These are phyloP conservation scores for Cephus spinipes DNA, from an alignment of 2,888 invertebrate species.

Conservation along the genomic window DNA sequence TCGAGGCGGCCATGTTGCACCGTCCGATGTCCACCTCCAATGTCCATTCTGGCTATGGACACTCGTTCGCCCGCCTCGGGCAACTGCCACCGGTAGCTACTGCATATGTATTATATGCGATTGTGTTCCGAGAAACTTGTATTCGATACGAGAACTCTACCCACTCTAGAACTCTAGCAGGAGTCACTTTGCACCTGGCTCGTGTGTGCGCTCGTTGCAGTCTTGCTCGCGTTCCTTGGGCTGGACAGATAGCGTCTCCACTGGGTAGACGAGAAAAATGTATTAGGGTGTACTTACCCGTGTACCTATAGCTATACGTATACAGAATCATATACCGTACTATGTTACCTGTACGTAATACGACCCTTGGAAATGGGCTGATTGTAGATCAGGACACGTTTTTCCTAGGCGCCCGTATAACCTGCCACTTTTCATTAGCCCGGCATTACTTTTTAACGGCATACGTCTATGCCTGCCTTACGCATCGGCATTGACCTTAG, in stretches of 20 bases:
- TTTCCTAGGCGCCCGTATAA: background rate
- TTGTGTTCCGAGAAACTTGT: slow-evolving; percentile 64
- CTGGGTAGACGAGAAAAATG: background rate
- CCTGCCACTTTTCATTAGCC: background rate
- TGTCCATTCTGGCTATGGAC: slow-evolving; percentile 50
- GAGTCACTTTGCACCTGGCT: slow-evolving; percentile 61
- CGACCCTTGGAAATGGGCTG: background rate
- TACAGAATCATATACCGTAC: background rate
- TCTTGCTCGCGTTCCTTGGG: slow-evolving; percentile 39
- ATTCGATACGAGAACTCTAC: slow-evolving; percentile 42
- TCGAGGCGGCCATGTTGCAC: slow-evolving; percentile 61
- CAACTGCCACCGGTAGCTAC: slow-evolving; percentile 48
- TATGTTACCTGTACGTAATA: background rate
- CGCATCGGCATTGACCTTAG: slow-evolving; percentile 51
- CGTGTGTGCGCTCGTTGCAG: slow-evolving; percentile 31
- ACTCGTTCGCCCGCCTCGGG: slow-evolving; percentile 48
- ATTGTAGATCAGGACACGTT: background rate
- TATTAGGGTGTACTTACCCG: background rate
- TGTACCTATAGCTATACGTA: background rate
- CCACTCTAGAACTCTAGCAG: slow-evolving; percentile 44
- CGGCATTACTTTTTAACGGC: background rate
- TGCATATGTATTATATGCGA: slow-evolving; percentile 66
- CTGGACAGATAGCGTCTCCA: slow-evolving; percentile 17
- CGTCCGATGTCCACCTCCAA: slow-evolving; percentile 57
- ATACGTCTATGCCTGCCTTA: slow-evolving; percentile 51